A percentile compares a stretch with the other conserved stretches of the same genome.
Conservation (phyloP, 2,888 invertebrate genomes). For the Sinhomidia bicolor region DNA sequence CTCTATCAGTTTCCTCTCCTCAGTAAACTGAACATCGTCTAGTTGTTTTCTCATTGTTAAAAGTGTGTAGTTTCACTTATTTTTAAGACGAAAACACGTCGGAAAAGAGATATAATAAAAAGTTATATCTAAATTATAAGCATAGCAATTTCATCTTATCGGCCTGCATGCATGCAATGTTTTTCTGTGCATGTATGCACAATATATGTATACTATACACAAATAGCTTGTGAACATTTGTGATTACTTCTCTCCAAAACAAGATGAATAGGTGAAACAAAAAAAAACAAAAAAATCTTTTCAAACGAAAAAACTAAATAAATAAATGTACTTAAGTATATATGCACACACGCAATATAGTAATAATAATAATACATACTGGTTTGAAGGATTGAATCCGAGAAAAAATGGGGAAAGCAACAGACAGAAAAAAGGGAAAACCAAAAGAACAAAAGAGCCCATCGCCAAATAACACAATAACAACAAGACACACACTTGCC, state of each 20-base stretch:
- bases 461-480: not conserved
- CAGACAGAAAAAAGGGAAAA: conserved; percentile 36
- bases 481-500: not conserved
- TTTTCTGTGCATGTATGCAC: not conserved
- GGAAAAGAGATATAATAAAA: not conserved
- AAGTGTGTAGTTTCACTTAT: conserved; percentile 7
- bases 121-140: conserved; percentile 38
- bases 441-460: conserved; percentile 52
- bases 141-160: conserved; percentile 32
- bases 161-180: not conserved
- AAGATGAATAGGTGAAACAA: conserved; percentile 24
- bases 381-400: conserved; percentile 28
- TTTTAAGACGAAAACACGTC: not conserved
- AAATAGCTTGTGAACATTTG: conserved; percentile 39
- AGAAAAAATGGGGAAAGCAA: conserved; percentile 33
- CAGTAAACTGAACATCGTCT: conserved; percentile 13
- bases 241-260: conserved; percentile 44
- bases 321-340: not conserved
- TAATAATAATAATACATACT: too few relatives aligned
- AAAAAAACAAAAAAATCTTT: conserved; percentile 28
- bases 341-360: not conserved
- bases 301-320: not conserved
- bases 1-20: conserved; percentile 4
- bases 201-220: too few relatives aligned
- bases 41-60: conserved; percentile 30